These are phyloP conservation scores for Montipora foliosa DNA, from an alignment of 64 coral and sea anemone genomes.

Conservation along the genomic window DNA sequence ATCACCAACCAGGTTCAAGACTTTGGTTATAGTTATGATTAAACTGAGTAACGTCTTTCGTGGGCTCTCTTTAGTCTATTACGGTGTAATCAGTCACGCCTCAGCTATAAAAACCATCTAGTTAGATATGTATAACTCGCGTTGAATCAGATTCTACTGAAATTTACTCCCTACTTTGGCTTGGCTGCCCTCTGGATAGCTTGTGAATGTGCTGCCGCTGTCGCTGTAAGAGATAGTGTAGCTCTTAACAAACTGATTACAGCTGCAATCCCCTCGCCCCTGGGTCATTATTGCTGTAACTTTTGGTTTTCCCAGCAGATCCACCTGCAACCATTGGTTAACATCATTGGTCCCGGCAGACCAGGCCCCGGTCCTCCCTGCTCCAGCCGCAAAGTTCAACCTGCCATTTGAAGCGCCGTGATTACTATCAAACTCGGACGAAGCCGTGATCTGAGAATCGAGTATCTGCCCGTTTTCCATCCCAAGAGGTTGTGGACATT, in stretches of 20 bases:
- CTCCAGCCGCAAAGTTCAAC: neutral
- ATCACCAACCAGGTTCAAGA: too few species aligned
- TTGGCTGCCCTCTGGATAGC: neutral
- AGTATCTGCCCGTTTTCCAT: neutral
- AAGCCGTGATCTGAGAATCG: conserved; percentile 1
- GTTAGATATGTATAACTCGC: too few species aligned
- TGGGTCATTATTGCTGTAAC: conserved; percentile 17
- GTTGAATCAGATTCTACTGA: neutral
- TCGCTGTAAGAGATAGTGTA: neutral
- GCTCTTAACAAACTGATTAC: neutral
- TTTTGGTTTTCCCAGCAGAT: neutral
- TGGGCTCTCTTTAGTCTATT: too few species aligned
- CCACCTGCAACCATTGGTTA: conserved; percentile 23
- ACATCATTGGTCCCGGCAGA: neutral
- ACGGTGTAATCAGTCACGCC: too few species aligned
- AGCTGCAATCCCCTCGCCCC: neutral
- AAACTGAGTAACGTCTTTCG: too few species aligned
- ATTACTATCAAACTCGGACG: neutral
- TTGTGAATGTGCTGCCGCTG: neutral
- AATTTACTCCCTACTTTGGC: neutral
- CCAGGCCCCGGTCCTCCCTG: neutral
- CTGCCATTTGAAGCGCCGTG: neutral
- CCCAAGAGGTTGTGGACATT: neutral
- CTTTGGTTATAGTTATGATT: too few species aligned
- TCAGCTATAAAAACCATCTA: too few species aligned